A percentile compares a stretch with the other conserved stretches of the same genome.
phyloP scores from a whole-genome alignment of 1,140 invertebrate species.

The Nasonia vitripennis region DNA sequence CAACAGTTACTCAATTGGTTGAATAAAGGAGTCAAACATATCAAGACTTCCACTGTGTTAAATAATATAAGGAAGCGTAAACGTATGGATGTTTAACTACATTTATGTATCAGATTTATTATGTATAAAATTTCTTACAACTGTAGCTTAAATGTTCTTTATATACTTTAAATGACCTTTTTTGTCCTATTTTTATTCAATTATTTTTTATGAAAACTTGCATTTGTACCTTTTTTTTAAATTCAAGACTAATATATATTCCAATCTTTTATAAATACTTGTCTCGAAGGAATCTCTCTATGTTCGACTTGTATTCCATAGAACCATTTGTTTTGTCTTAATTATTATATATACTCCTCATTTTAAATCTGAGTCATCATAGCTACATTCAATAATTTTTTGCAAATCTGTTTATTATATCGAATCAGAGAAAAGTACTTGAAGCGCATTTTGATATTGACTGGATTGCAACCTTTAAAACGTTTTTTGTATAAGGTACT shows the following conservation, averaged over 20 bases:
- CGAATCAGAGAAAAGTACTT: no score
- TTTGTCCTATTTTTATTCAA: not conserved
- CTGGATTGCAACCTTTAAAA: not conserved
- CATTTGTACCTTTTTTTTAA: not conserved
- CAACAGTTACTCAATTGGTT: conserved; percentile 38
- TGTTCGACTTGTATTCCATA: no score
- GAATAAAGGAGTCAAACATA: conserved; percentile 44
- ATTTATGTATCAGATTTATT: not conserved
- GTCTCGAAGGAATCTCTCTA: no score
- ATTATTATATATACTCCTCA: no score
- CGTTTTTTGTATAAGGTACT: not conserved
- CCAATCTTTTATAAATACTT: no score
- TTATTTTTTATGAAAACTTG: not conserved
- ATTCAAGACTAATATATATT: no score
- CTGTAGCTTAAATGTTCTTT: not conserved
- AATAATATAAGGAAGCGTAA: conserved; percentile 47
- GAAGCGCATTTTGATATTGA: no score
- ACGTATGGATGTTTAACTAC: conserved; percentile 23
- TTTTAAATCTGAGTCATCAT: no score
- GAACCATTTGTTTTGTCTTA: no score
- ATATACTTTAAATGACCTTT: not conserved
- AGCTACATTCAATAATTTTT: no score
- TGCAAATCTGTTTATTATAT: no score
- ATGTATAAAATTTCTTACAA: not conserved
- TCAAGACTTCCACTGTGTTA: conserved; percentile 42